Conservation (phyloP, 2,888 invertebrate species). For the Halocaridina rubra region DNA sequence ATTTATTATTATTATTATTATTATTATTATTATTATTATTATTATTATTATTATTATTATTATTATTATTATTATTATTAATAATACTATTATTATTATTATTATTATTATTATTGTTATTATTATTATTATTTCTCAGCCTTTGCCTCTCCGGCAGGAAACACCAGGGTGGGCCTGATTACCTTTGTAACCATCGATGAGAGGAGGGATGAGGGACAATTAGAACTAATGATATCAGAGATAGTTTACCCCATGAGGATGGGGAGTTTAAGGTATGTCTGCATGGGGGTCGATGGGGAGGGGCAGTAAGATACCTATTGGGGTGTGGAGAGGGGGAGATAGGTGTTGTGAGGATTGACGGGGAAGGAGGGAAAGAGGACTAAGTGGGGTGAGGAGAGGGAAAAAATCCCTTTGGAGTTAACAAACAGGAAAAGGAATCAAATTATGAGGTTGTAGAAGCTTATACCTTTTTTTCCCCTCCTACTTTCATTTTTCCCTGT, state of each 20-base stretch:
- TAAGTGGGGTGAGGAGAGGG: background rate
- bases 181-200: background rate
- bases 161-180: constrained; percentile 17
- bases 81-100: too few species aligned
- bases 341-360: background rate
- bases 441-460: background rate
- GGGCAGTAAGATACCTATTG: background rate
- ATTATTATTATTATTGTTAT: too few species aligned
- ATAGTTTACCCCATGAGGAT: background rate
- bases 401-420: background rate
- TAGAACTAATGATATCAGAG: constrained; percentile 30
- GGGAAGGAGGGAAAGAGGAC: background rate
- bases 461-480: background rate
- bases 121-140: too few species aligned
- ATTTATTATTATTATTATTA: too few species aligned
- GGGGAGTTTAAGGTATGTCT: background rate
- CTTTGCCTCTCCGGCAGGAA: background rate
- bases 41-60: too few species aligned
- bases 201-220: constrained; percentile 13
- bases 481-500: too few species aligned
- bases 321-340: background rate
- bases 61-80: too few species aligned
- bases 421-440: background rate
- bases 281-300: background rate
- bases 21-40: too few species aligned